Evolutionary conservation across 2,113 vertebrate genomes (phyloP), one percentile per base, ranked within the genome.

Genomic region (Poeciliopsis prolifica): DNA sequence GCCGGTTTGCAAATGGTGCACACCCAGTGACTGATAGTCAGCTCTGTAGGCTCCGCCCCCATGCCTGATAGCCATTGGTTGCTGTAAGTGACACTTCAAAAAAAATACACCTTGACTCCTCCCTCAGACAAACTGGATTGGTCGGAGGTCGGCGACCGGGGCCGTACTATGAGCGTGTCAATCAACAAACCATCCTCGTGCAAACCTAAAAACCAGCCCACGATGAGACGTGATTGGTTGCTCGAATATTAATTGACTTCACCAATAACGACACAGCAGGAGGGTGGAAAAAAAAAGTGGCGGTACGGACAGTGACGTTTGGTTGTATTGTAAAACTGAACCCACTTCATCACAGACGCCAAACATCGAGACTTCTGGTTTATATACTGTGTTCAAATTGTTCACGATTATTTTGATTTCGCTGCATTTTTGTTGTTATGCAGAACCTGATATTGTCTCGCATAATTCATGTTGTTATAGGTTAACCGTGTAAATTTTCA

Each of bases 181-280:
- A 81, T 89, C 89, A 82, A 4, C 17, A 65, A 67, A 71, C 69
- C 78, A 74, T 90, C 86, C 87, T 91, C 89, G 88, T 91, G 91
- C 88, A 90, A 67, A 70, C 51, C 22, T 64, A 74, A 92, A 89
- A 68, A 3, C 87, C 93, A 81, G 60, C 92, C 94, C 93, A 93
- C 89, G 92, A 92, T 58, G 87, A 64, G 65, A 85, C 61, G 10
- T 72, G 65, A 94, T 94, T 94, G 92, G 93, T 72, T 44, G 6
- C 1, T 51, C 40, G 44, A 6, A 5, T 17, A 58, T 58, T 58
- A 58, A 58, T 24, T 58, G 51, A 24, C 70, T 58, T 62, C 2
- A 62, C 61, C n/a, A 42, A 79, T 68, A 58, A 51, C 22, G 85
- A 35, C 77, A 68, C 12, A 58, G 51, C 51, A 58, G 37, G 29